Base-by-base conservation (phyloP, 2,888 invertebrate species). In the Mylabris sibirica region DNA sequence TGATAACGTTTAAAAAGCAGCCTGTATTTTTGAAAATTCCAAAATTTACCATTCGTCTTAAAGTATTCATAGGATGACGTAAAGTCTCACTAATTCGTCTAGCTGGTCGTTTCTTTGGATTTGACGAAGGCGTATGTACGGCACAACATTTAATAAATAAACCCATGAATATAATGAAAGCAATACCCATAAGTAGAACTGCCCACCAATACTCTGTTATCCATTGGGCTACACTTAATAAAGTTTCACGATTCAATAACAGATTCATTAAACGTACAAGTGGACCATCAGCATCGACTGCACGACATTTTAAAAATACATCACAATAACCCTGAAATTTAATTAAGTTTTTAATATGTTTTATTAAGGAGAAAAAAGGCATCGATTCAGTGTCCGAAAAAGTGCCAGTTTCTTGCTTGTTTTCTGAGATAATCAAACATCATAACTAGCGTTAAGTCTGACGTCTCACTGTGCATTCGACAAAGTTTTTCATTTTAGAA, bases 131-230 rank as follows among this genome's bases (percentile, higher is more conserved):
- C 65, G 99, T 99, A 86, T 99, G 99, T 64, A 99, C 99, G 35
- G 99, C 99, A 85, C 99, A 99, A 85, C 99, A 98, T 85, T 99
- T 99, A 81, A 99, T 98, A 85, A 99, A 99, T 68, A 97, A 88
- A 65, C 97, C 98, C 98, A 99, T 98, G 81, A 97, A 91, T 77
- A 98, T 92, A 65, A 99, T 91, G 82, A 99, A 93, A 68, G 90
- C 93, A 65, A 99, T 93, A 62, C 95, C 94, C 87, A 96, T 94
- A 65, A 99, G 87, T 72, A 98, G 88, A 75, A 99, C 98, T 5
- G 93, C 92, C 94, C 97, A 98, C 97, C 98, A 98, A 84, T 93
- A 92, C 82, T 95, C 95, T 72, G 95, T 96, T 71, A 98, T 92
- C 98, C 98, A 98, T 81, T 96, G 94, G 75, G 94, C 93, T 70